A percentile compares a stretch with the other conserved stretches of the same genome.
phyloP scores from a whole-genome alignment of 2,888 invertebrate genomes.

The Hirudinaria manillensis region DNA sequence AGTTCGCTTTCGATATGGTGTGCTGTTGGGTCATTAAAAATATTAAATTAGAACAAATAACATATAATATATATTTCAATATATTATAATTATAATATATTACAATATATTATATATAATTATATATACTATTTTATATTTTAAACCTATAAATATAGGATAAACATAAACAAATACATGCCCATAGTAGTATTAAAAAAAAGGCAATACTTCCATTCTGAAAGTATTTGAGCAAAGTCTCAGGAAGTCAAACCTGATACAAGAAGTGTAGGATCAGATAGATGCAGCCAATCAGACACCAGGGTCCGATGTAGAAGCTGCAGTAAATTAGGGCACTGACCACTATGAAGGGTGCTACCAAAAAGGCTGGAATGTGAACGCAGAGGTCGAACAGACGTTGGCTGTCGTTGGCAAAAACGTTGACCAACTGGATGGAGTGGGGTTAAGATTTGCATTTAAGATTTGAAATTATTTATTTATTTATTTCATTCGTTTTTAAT shows the following conservation, averaged over 20 bases:
- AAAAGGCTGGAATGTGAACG: conserved; percentile 42
- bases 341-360: conserved; percentile 57
- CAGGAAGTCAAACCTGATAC: conserved; percentile 57
- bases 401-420: conserved; percentile 60
- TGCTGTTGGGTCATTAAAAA: conserved; percentile 50
- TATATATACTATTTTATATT: too few species aligned
- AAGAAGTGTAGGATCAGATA: conserved; percentile 58
- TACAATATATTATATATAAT: too few species aligned
- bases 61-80: too few species aligned
- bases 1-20: conserved; percentile 54
- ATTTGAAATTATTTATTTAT: too few species aligned
- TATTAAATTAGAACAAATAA: neutral
- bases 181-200: too few species aligned
- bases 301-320: conserved; percentile 57
- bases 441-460: neutral
- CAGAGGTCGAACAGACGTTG: conserved; percentile 59
- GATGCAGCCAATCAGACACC: conserved; percentile 58
- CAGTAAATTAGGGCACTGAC: conserved; percentile 57
- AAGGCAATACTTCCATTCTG: too few species aligned
- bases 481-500: neutral
- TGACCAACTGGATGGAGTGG: conserved; percentile 55
- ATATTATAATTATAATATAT: too few species aligned
- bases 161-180: too few species aligned
- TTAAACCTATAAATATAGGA: too few species aligned
- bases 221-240: too few species aligned